These are phyloP conservation scores for Hassar affinis DNA, from an alignment of 2,113 vertebrate genomes.

Conservation along the genomic window DNA sequence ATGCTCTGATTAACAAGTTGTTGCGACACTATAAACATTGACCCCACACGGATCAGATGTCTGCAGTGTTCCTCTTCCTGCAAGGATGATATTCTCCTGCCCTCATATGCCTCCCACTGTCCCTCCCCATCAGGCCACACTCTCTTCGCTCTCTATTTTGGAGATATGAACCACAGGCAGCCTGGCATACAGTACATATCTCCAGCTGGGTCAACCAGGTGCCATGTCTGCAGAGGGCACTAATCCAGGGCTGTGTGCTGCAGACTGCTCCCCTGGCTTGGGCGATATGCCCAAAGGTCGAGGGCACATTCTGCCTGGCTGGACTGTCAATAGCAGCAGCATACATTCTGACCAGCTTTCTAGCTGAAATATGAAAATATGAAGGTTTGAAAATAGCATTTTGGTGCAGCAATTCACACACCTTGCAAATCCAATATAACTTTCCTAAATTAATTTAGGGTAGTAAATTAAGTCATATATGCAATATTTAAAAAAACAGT, in stretches of 20 bases:
- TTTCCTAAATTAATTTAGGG: background rate
- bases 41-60: background rate
- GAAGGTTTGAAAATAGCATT: background rate
- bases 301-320: slow-evolving; percentile 22
- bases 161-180: slow-evolving; percentile 40
- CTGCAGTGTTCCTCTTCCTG: background rate
- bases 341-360: background rate
- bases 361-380: background rate
- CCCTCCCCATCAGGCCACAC: background rate
- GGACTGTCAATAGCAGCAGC: slow-evolving; percentile 17
- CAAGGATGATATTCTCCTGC: slow-evolving; percentile 3
- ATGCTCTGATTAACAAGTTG: background rate
- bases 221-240: slow-evolving; percentile 46
- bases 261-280: slow-evolving; percentile 21
- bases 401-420: background rate
- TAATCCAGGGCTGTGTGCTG: slow-evolving; percentile 49
- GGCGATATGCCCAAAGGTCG: slow-evolving; percentile 26
- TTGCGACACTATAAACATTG: slow-evolving; percentile 11
- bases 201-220: slow-evolving; percentile 53
- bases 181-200: slow-evolving; percentile 65
- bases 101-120: background rate
- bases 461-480: background rate
- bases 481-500: background rate
- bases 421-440: background rate
- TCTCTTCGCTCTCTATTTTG: slow-evolving; percentile 57